A percentile compares a stretch with the other conserved stretches of the same genome.
Conservation (phyloP, 2,113 vertebrate species). For the Lampris incognitus region DNA sequence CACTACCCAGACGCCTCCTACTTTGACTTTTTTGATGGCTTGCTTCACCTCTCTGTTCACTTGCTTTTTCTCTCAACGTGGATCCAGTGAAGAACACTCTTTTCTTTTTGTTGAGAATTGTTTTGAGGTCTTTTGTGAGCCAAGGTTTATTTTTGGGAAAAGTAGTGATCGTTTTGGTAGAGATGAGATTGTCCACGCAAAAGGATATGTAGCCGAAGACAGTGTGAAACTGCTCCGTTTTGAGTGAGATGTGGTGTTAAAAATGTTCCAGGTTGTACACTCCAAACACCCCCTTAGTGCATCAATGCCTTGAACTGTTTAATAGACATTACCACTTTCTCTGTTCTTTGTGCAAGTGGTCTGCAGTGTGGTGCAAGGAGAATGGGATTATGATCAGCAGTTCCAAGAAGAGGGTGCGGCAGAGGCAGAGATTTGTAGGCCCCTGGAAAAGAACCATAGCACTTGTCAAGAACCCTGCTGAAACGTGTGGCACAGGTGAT, state of each 20-base stretch:
- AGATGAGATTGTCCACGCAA: slow-evolving; percentile 9
- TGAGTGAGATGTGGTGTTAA: too few relatives aligned
- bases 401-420: neutral
- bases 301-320: neutral
- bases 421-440: slow-evolving; percentile 3
- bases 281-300: neutral
- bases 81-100: slow-evolving; percentile 12
- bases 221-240: neutral
- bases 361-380: neutral
- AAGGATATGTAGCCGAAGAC: neutral
- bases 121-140: slow-evolving; percentile 5
- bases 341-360: neutral
- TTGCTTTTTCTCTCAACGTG: slow-evolving; percentile 1
- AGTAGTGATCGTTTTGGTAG: neutral
- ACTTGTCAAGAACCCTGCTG: neutral
- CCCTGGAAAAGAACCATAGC: neutral
- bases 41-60: slow-evolving; percentile 4
- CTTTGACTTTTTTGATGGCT: too few relatives aligned
- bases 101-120: slow-evolving; percentile 9
- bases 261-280: neutral
- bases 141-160: slow-evolving; percentile 18
- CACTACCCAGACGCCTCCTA: too few relatives aligned
- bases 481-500: neutral
- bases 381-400: slow-evolving; percentile 3
- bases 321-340: neutral